A percentile compares a stretch with the other conserved stretches of the same genome.
Conservation (phyloP, 2,888 invertebrate species). For the Pterostichus niger region DNA sequence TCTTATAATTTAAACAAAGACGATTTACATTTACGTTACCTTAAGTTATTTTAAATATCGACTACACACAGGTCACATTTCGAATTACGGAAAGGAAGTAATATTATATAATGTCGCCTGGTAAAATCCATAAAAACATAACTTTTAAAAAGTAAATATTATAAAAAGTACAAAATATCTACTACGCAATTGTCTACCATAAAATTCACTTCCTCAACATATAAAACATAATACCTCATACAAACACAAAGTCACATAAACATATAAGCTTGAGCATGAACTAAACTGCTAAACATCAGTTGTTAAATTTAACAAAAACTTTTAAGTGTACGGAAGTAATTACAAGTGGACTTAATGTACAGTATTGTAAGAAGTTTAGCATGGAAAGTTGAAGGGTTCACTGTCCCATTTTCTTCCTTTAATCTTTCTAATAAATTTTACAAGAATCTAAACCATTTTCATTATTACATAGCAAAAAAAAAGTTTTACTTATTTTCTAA, state of each 20-base stretch:
- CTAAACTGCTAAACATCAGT: not conserved
- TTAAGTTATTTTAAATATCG: too few species aligned
- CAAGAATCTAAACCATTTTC: too few species aligned
- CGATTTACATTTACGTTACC: too few species aligned
- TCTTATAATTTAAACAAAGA: too few species aligned
- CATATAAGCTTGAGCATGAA: not conserved
- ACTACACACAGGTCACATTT: too few species aligned
- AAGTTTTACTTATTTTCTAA: too few species aligned
- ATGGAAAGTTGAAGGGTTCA: constrained; percentile 30
- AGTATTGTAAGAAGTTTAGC: not conserved
- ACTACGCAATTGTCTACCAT: not conserved
- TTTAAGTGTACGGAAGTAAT: constrained; percentile 31
- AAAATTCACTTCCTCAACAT: constrained; percentile 20
- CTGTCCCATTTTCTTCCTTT: not conserved
- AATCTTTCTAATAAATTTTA: too few species aligned
- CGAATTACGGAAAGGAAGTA: too few species aligned
- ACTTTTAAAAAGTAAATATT: too few species aligned
- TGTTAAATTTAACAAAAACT: constrained; percentile 32
- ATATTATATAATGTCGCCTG: too few species aligned
- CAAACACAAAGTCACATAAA: not conserved
- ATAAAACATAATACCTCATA: constrained; percentile 30
- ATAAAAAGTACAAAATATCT: constrained; percentile 7
- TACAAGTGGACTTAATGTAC: constrained; percentile 20
- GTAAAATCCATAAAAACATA: not conserved
- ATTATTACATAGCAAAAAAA: too few species aligned